Percentiles rank a stretch among this genome's conserved stretches.
phyloP scores from a whole-genome alignment of 1,140 invertebrate genomes.

The Pararge aegeria region DNA sequence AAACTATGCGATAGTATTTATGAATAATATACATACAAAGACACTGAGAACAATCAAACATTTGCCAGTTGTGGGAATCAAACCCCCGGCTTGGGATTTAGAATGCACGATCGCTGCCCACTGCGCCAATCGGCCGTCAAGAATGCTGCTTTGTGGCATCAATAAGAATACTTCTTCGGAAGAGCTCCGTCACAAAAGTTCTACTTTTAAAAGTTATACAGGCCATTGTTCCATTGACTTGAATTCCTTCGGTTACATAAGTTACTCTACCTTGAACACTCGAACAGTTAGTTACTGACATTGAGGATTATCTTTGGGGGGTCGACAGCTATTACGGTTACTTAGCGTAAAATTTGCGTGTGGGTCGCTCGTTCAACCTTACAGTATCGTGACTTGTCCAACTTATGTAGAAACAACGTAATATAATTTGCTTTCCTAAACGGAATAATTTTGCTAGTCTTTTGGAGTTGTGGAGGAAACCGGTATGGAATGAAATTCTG shows the following conservation, averaged over 20 bases:
- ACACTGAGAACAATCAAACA: too few species aligned
- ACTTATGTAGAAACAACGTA: conserved; percentile 46
- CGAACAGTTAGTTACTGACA: conserved; percentile 14
- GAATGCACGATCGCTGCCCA: too few species aligned
- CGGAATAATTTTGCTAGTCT: conserved; percentile 10
- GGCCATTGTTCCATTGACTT: background rate
- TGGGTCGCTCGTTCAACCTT: conserved; percentile 45
- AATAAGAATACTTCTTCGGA: too few species aligned
- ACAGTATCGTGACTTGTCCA: conserved; percentile 58
- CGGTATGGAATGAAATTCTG: background rate
- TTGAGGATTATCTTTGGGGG: conserved; percentile 27
- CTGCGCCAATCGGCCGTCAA: too few species aligned
- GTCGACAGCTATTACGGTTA: conserved; percentile 35
- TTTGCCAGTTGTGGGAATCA: too few species aligned
- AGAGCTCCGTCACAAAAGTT: too few species aligned
- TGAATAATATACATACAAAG: too few species aligned
- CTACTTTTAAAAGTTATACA: background rate
- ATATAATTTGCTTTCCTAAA: conserved; percentile 49
- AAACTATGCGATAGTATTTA: too few species aligned
- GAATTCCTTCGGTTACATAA: conserved; percentile 10
- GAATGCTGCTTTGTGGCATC: too few species aligned
- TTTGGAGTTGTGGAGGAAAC: conserved; percentile 7
- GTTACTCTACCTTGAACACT: conserved; percentile 9
- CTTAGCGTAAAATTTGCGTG: conserved; percentile 58
- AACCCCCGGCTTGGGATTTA: too few species aligned